These are phyloP conservation scores for Zingel zingel DNA, from an alignment of 2,113 vertebrate species.

Conservation along the genomic window DNA sequence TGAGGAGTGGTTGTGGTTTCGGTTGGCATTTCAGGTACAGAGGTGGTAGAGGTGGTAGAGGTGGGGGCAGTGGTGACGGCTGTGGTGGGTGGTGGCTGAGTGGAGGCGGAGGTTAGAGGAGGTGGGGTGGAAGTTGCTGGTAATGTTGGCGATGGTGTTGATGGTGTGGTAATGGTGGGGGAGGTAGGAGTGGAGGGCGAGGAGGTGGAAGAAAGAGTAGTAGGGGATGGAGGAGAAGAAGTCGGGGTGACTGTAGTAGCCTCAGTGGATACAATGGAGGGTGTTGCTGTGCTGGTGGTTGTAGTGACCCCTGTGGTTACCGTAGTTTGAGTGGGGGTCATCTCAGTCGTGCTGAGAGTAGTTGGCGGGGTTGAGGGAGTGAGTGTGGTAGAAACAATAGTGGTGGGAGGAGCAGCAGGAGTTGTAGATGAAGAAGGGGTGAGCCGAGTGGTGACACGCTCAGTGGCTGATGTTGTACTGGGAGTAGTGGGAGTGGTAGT, in stretches of 20 bases:
- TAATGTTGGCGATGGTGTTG: slow-evolving; percentile 19
- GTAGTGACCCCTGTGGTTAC: slow-evolving; percentile 29
- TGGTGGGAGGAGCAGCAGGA: slow-evolving; percentile 35
- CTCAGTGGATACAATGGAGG: slow-evolving; percentile 35
- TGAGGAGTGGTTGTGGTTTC: slow-evolving; percentile 26
- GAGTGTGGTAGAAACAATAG: slow-evolving; percentile 35
- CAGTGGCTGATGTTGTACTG: slow-evolving; percentile 54
- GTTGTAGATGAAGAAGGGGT: slow-evolving; percentile 30
- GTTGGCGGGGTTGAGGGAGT: slow-evolving; percentile 40
- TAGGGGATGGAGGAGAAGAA: slow-evolving; percentile 25
- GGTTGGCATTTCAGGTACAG: slow-evolving; percentile 45
- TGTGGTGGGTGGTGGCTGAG: slow-evolving; percentile 39
- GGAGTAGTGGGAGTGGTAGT: slow-evolving; percentile 45
- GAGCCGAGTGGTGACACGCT: slow-evolving; percentile 40
- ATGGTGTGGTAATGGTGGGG: slow-evolving; percentile 13
- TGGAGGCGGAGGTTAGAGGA: slow-evolving; percentile 29
- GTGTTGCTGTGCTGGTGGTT: slow-evolving; percentile 29
- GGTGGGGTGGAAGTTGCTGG: slow-evolving; percentile 29
- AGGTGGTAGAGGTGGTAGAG: slow-evolving; percentile 36
- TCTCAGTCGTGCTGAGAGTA: slow-evolving; percentile 43
- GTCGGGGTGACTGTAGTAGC: slow-evolving; percentile 38
- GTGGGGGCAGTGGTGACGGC: slow-evolving; percentile 34
- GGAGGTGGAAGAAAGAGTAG: slow-evolving; percentile 32
- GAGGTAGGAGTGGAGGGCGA: slow-evolving; percentile 22
- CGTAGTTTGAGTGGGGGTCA: slow-evolving; percentile 39